Base-by-base conservation (phyloP, 2,797 vertebrate genomes). In the Psittacula derbiana region DNA sequence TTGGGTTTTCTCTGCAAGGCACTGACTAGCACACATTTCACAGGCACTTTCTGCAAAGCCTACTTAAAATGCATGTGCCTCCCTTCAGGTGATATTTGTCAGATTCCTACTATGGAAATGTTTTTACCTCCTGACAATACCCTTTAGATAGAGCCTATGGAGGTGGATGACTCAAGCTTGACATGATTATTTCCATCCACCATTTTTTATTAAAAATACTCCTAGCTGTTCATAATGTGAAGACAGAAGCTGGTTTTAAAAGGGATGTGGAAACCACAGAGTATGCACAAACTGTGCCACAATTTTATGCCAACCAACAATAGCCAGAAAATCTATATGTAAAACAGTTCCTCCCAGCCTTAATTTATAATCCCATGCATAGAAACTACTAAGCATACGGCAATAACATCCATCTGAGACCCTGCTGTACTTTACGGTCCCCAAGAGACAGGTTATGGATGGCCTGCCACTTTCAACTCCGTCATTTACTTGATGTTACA, bases 141-240 rank as follows among this genome's bases (percentile, higher is more conserved):
- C 84, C 84, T 95, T 90, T 91, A 93, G 82, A 96, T 80, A 95
- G 90, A 36, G 83, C 80, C 79, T 92, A 58, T 84, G 93, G 90
- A 95, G 87, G 91, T 84, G 96, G 95, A 90, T 96, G 93, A 95
- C 93, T 96, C 96, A 95, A 91, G 93, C 67, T 57, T 82, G 81
- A 81, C 95, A 93, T 50, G 85, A 94, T 89, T 71, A 82, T 88
- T 95, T 94, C 91, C 92, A 96, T 95, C 94, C 80, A 95, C 91
- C 70, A 61, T 89, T 90, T 94, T 93, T 93, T 65, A 92, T 86
- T 95, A 90, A 93, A 95, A 91, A 85, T 80, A 62, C 81, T 78
- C 70, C 60, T 31, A 58, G 30, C 30, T 6, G 38, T 69, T 91
- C 40, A 2, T 41, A 93, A 89, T 14, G 21, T 27, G 72, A 90